phyloP scores from a whole-genome alignment of 2,888 invertebrate species.

The Eristalis arbustorum region DNA sequence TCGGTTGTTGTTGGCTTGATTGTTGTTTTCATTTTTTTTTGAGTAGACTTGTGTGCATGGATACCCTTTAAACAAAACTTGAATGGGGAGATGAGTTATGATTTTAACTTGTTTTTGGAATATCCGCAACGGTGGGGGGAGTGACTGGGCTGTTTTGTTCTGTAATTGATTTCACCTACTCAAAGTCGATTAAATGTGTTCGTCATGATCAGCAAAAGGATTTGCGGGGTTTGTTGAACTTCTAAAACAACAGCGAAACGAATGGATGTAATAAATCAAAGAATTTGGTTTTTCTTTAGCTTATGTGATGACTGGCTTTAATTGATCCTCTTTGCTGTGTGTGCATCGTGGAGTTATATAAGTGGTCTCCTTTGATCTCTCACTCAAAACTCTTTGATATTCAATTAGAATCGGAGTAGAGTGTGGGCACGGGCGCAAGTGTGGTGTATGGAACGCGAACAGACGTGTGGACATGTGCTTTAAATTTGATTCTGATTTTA shows the following conservation, averaged over 20 bases:
- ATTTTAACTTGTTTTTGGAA: background rate
- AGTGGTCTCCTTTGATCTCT: background rate
- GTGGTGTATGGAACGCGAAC: background rate
- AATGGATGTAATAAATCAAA: background rate
- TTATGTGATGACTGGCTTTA: background rate
- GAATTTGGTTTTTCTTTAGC: slow-evolving; percentile 26
- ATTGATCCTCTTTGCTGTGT: background rate
- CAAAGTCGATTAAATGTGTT: background rate
- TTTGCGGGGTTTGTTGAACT: slow-evolving; percentile 53
- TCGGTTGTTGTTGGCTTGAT: background rate
- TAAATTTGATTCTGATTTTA: background rate
- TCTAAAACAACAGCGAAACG: background rate
- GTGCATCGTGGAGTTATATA: background rate
- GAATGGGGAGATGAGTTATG: slow-evolving; percentile 20
- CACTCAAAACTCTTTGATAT: background rate
- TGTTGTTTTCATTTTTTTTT: background rate
- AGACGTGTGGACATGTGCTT: slow-evolving; percentile 22
- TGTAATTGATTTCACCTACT: slow-evolving; percentile 28
- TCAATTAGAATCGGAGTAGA: slow-evolving; percentile 10
- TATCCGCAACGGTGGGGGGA: background rate
- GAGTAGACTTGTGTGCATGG: background rate
- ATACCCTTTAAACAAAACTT: background rate
- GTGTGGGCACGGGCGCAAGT: background rate
- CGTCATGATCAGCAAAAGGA: background rate
- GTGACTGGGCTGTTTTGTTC: background rate